Conservation (phyloP, 2,888 invertebrate species). For the Brachyptera risi region DNA sequence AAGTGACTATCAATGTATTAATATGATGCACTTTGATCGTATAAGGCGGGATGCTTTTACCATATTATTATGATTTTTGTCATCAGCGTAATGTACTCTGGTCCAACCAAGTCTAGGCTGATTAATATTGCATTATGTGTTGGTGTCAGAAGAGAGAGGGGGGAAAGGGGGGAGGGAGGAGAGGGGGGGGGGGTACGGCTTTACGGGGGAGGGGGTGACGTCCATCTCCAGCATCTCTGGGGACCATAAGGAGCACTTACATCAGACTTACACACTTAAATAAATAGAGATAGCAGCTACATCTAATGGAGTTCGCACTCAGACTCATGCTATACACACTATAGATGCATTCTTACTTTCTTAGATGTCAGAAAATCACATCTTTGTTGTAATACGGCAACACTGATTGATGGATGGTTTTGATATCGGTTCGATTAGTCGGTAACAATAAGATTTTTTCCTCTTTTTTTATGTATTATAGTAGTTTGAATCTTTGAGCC, state of each 20-base stretch:
- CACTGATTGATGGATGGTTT: too few species aligned
- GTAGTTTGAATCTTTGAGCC: too few species aligned
- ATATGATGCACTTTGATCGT: too few species aligned
- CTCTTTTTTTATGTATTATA: too few species aligned
- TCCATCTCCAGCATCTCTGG: constrained; percentile 1
- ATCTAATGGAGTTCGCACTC: constrained; percentile 19
- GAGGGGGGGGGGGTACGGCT: neutral
- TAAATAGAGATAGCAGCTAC: constrained; percentile 16
- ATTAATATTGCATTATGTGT: constrained; percentile 21
- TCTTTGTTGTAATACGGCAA: too few species aligned
- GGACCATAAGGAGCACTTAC: constrained; percentile 16
- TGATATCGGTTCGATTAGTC: too few species aligned
- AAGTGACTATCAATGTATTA: too few species aligned
- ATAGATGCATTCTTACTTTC: too few species aligned
- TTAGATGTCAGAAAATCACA: too few species aligned
- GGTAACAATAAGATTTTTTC: too few species aligned
- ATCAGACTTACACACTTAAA: constrained; percentile 21
- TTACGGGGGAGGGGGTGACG: neutral
- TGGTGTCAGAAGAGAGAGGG: neutral
- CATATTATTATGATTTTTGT: constrained; percentile 31
- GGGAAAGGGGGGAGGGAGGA: neutral
- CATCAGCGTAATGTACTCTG: constrained; percentile 12
- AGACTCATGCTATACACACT: too few species aligned
- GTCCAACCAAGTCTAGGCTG: constrained; percentile 8
- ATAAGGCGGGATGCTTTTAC: constrained; percentile 24